Conservation (phyloP, 2,888 invertebrate species). For the Candidula unifasciata region DNA sequence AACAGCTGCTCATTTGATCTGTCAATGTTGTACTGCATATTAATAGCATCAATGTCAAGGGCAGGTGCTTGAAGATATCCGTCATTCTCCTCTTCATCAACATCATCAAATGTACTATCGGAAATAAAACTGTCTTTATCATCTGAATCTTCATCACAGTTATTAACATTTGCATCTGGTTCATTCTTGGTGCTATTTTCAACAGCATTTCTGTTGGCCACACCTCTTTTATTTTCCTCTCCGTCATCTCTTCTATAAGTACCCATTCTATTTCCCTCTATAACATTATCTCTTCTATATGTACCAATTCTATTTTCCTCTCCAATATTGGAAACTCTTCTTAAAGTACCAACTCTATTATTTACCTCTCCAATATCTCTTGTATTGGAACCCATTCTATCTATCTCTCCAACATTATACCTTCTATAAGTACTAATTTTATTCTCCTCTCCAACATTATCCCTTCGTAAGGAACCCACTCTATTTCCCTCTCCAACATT, state of each 20-base stretch:
- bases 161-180: slow-evolving; percentile 23
- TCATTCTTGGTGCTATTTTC: slow-evolving; percentile 53
- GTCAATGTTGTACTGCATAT: slow-evolving; percentile 36
- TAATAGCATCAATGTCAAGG: slow-evolving; percentile 35
- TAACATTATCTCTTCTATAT: too few relatives aligned
- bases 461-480: too few relatives aligned
- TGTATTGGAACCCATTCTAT: too few relatives aligned
- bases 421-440: too few relatives aligned
- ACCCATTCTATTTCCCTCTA: neutral
- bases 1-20: slow-evolving; percentile 49
- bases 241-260: slow-evolving; percentile 18
- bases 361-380: too few relatives aligned
- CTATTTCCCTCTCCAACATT: slow-evolving; percentile 49
- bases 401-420: too few relatives aligned
- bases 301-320: too few relatives aligned
- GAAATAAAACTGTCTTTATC: slow-evolving; percentile 54
- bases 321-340: slow-evolving; percentile 23
- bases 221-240: slow-evolving; percentile 24
- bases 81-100: slow-evolving; percentile 57
- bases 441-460: too few relatives aligned
- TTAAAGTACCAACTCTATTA: neutral
- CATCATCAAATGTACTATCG: slow-evolving; percentile 50
- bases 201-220: slow-evolving; percentile 50
- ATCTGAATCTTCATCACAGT: slow-evolving; percentile 49
- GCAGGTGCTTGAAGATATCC: slow-evolving; percentile 48